Evolutionary conservation across 1,140 invertebrate species (phyloP).

Genomic region (Pinna nobilis): DNA sequence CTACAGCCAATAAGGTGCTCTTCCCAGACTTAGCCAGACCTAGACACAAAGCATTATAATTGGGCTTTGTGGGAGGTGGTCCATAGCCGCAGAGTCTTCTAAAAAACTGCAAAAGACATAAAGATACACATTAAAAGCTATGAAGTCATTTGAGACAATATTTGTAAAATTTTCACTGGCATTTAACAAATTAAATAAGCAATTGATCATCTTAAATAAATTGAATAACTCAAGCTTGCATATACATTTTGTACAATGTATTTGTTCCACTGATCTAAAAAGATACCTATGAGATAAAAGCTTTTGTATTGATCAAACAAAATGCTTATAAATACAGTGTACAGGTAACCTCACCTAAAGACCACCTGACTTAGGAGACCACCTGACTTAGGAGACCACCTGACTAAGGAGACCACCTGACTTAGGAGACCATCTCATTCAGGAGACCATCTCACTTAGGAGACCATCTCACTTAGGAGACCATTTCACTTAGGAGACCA

Average conservation of each 20-base stretch:
- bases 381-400: too few species aligned
- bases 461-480: too few species aligned
- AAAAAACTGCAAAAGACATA: constrained; percentile 57
- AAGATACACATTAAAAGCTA: constrained; percentile 2
- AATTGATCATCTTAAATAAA: neutral
- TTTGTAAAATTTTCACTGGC: neutral
- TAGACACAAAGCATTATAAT: constrained; percentile 69
- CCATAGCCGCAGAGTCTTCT: constrained; percentile 63
- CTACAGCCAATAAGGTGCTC: constrained; percentile 69
- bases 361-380: too few species aligned
- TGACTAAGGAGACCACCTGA: too few species aligned
- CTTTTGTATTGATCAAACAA: too few species aligned
- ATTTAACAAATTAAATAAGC: neutral
- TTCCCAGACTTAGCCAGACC: constrained; percentile 72
- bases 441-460: too few species aligned
- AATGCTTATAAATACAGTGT: too few species aligned
- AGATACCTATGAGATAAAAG: neutral
- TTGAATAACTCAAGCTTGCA: neutral
- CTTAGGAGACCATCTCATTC: too few species aligned
- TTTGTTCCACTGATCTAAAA: neutral
- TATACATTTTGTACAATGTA: neutral
- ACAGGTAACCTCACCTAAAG: too few species aligned
- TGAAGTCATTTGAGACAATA: neutral
- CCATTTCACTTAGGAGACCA: too few species aligned
- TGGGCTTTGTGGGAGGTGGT: constrained; percentile 58